Base-by-base conservation (phyloP, 1,140 invertebrate species). In the Nephotettix cincticeps region DNA sequence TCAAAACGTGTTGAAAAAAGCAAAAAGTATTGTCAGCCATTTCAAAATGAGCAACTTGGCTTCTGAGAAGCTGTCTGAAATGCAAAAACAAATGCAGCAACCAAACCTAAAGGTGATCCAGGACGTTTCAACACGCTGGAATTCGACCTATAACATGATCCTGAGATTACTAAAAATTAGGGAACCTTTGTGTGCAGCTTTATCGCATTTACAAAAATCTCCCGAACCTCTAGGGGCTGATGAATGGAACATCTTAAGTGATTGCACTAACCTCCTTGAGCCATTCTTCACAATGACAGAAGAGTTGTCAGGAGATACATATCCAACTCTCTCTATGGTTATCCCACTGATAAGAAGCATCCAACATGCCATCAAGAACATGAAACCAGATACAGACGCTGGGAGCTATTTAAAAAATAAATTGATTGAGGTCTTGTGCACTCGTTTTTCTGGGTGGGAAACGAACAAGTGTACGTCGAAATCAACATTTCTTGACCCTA, bases 271-370 rank as follows among this genome's bases (percentile, higher is more conserved):
- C 25, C 23, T 66, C 19, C 65, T 67, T 27, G 51, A 67, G 36
- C 29, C 45, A 0, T 67, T 71, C 25, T 6, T 45, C 14, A 40
- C n/a, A 2, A 58, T 71, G 70, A 66, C 70, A 1, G 11, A 51
- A 28, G 70, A 74, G 72, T 74, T 72, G 56, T 76, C 69, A 19
- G 77, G 70, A 43, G 70, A 74, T 74, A 76, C 78, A 70, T 79
- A 77, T 73, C 63, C 69, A 23, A 79, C 77, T 11, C 70, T 79
- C 17, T 76, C 75, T 9, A 47, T 68, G 28, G 56, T 79, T 17
- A 75, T 78, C 40, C 76, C 68, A 3, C 21, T 69, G 30, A 19
- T 69, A 27, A 14, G 68, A 29, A 51, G 68, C 6, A 28, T 19
- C 23, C 68, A 58, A 58, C 21, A 47, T 13, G 51, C 47, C 6